phyloP scores from a whole-genome alignment of 2,113 vertebrate species.

The Craseonycteris thonglongyai region DNA sequence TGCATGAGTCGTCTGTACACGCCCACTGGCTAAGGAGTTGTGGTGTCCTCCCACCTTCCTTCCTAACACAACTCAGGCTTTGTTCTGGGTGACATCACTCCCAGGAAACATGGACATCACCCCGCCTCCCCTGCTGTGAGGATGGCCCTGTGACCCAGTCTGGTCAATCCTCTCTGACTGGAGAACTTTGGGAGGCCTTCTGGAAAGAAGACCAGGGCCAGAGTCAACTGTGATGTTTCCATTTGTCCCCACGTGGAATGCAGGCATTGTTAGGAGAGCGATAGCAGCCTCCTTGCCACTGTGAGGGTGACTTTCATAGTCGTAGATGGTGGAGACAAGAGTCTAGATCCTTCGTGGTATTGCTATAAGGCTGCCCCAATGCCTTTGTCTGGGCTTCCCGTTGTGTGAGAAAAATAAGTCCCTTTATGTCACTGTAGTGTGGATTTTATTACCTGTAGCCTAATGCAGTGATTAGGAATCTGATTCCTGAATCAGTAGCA shows the following conservation, averaged over 20 bases:
- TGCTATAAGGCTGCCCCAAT: neutral
- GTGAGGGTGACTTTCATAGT: neutral
- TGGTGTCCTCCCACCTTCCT: neutral
- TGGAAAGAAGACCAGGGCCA: neutral
- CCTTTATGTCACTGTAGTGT: neutral
- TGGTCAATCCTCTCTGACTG: neutral
- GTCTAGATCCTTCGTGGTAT: neutral
- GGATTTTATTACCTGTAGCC: neutral
- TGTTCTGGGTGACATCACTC: neutral
- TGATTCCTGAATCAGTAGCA: neutral
- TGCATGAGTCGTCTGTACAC: accelerated
- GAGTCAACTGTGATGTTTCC: neutral
- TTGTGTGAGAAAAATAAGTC: neutral
- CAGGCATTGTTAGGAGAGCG: neutral
- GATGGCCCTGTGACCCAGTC: neutral
- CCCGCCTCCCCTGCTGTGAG: neutral
- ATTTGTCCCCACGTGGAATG: neutral
- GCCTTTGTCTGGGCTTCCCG: neutral
- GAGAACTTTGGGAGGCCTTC: neutral
- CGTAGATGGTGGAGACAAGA: neutral
- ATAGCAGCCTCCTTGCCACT: neutral
- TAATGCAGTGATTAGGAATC: neutral
- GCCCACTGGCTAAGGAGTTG: neutral
- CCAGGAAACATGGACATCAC: neutral
- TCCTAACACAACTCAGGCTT: neutral